phyloP scores from a whole-genome alignment of 2,888 invertebrate genomes.

The Branchipolynoe longqiensis region DNA sequence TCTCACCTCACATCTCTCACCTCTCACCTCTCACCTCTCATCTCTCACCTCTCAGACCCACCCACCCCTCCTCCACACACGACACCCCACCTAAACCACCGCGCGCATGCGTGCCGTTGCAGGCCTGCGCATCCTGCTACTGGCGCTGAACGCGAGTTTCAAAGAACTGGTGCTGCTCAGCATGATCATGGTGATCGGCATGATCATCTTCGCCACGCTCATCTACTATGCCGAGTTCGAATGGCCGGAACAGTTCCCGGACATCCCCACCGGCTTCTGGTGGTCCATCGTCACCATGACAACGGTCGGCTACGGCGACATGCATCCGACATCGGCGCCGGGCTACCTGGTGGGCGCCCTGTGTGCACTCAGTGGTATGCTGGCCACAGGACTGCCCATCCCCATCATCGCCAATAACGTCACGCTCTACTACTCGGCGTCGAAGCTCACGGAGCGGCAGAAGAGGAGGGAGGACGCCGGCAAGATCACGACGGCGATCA shows the following conservation, averaged over 20 bases:
- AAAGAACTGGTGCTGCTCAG: conserved; percentile 58
- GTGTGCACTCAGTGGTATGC: conserved; percentile 58
- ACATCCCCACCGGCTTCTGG: conserved; percentile 61
- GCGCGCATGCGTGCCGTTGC: too few relatives aligned
- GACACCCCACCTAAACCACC: too few relatives aligned
- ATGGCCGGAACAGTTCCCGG: conserved; percentile 5
- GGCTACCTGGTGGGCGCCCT: conserved; percentile 59
- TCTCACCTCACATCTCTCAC: too few relatives aligned
- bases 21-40: too few relatives aligned
- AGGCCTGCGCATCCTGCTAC: conserved; percentile 53
- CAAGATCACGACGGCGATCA: conserved; percentile 28
- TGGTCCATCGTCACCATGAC: conserved; percentile 62
- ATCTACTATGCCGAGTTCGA: conserved; percentile 60
- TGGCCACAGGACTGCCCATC: conserved; percentile 60
- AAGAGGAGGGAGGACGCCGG: conserved; percentile 33
- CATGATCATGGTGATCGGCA: conserved; percentile 58
- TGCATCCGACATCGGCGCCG: conserved; percentile 47
- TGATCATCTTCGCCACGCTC: conserved; percentile 61
- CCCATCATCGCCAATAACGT: conserved; percentile 61
- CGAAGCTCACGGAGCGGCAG: conserved; percentile 48
- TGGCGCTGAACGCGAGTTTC: conserved; percentile 52
- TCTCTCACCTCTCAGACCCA: too few relatives aligned
- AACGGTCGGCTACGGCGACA: conserved; percentile 59
- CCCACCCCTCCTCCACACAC: too few relatives aligned
- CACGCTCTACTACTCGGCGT: conserved; percentile 55